Base-by-base conservation (phyloP, 2,113 vertebrate species). In the Phycodurus eques region DNA sequence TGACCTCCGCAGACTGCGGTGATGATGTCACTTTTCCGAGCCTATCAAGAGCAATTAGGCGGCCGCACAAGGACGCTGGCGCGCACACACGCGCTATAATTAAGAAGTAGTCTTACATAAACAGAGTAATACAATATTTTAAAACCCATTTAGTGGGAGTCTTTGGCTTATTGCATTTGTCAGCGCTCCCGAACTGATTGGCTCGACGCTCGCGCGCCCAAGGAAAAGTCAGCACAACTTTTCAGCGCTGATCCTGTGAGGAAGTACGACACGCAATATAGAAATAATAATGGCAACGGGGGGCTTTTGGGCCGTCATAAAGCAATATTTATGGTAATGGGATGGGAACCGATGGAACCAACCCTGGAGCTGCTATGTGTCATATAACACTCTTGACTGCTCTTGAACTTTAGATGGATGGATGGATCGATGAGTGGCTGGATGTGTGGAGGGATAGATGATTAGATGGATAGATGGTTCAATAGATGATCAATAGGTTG, bases 1-100 rank as follows among this genome's bases (percentile, higher is more conserved):
- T 83, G 88, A 91, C 84, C 87, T 82, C 78, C 67, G 70, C 70
- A 91, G 72, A 80, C 83, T 75, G 85, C 87, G 80, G 80, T 87
- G 79, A 88, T 91, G 88, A 91, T 90, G 87, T 88, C 85, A 90
- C 85, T 90, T 92, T 91, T 92, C 91, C 84, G 79, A 90, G 77
- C 72, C 89, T 74, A 89, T 92, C 87, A 90, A 65, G 81, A 75
- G 71, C 90, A 91, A 91, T 92, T 89, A 90, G 76, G 43, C 75
- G 80, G 57, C 59, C 56, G 47, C 72, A n/a, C 77, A 73, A 84
- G 85, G 85, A 84, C 86, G 63, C 74, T 54, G 63, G 85, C 80
- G 77, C 72, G 33, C 72, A 65, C 10, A 68, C 64, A 61, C 54
- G 27, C 56, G 12, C 77, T 56, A 80, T 87, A 88, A 91, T 91